These are phyloP conservation scores for Calonectris borealis DNA, from an alignment of 2,113 vertebrate species.

Conservation along the genomic window DNA sequence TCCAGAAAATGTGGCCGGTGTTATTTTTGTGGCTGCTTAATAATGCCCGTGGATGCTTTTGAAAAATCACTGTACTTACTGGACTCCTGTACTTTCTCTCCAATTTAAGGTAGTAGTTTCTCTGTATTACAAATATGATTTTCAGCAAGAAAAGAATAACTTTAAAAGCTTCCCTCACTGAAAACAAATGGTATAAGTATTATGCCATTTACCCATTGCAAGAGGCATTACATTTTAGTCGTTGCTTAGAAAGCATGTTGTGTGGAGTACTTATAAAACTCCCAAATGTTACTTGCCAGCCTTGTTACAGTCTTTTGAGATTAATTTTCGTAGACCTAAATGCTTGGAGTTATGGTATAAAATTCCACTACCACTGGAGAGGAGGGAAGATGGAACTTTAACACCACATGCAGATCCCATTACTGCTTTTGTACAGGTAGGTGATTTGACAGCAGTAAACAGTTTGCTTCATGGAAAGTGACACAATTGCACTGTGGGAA, in stretches of 20 bases:
- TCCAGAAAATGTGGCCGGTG: neutral
- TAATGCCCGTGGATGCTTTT: neutral
- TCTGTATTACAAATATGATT: neutral
- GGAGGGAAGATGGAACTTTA: conserved; percentile 2
- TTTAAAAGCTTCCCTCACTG: neutral
- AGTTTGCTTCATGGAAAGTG: conserved; percentile 40
- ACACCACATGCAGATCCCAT: neutral
- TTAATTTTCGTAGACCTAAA: conserved; percentile 18
- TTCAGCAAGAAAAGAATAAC: neutral
- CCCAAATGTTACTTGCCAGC: neutral
- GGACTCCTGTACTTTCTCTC: neutral
- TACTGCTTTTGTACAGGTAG: conserved; percentile 34
- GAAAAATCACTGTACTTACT: neutral
- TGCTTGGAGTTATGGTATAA: neutral
- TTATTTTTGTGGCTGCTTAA: conserved; percentile 20
- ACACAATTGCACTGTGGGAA: conserved; percentile 11
- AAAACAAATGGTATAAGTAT: neutral
- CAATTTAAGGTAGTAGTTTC: neutral
- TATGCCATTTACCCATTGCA: neutral
- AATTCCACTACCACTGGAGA: neutral
- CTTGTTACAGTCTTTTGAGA: neutral
- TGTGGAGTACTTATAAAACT: neutral
- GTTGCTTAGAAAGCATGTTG: neutral
- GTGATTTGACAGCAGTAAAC: conserved; percentile 41
- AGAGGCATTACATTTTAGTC: neutral